Conservation (phyloP, 2,888 invertebrate genomes). For the Leucophenga maculata region DNA sequence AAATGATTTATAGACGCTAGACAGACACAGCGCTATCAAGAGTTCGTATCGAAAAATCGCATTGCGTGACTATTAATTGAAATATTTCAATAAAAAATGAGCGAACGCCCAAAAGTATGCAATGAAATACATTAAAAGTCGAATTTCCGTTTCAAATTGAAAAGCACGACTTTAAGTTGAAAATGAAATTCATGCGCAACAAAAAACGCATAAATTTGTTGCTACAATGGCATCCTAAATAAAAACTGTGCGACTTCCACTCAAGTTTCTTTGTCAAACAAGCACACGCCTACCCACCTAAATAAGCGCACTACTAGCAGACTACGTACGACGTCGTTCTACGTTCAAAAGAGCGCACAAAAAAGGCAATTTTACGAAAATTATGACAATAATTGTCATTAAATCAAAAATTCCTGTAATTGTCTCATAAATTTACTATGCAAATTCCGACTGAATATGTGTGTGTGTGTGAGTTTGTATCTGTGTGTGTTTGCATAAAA, state of each 20-base stretch:
- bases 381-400: slow-evolving; percentile 68
- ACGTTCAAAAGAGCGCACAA: slow-evolving; percentile 29
- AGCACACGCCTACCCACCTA: neutral
- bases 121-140: neutral
- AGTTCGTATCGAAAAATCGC: slow-evolving; percentile 19
- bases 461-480: neutral
- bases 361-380: slow-evolving; percentile 63
- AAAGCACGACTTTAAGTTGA: neutral
- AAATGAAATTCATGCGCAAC: neutral
- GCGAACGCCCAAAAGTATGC: neutral
- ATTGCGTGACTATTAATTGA: slow-evolving; percentile 64
- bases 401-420: slow-evolving; percentile 67
- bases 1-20: slow-evolving; percentile 5
- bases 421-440: slow-evolving; percentile 66
- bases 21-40: slow-evolving; percentile 8
- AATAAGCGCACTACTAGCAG: neutral
- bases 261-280: neutral
- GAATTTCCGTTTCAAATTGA: neutral
- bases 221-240: neutral
- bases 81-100: slow-evolving; percentile 32
- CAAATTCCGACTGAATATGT: slow-evolving; percentile 47
- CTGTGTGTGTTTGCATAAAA: neutral
- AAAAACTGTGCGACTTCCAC: neutral
- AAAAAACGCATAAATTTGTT: neutral
- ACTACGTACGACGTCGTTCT: too few species aligned